phyloP scores from a whole-genome alignment of 2,888 invertebrate genomes.

The Phasia obesa region DNA sequence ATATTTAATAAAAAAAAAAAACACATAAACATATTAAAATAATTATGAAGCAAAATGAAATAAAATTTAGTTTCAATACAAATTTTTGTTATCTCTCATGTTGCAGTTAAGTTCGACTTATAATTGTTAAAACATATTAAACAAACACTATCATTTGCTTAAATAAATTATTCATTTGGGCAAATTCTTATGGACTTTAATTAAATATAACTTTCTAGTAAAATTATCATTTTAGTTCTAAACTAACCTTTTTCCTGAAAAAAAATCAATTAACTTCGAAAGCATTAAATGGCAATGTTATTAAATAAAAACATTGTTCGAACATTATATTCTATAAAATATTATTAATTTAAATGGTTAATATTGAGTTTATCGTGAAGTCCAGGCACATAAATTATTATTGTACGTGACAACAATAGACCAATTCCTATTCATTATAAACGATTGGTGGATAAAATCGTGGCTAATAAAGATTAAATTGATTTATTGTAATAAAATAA shows the following conservation, averaged over 20 bases:
- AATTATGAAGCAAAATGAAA: not conserved
- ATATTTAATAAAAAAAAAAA: slow-evolving; percentile 7
- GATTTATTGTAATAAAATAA: slow-evolving; percentile 21
- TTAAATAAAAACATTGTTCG: not conserved
- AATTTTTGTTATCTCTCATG: slow-evolving; percentile 37
- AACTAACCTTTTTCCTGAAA: no score
- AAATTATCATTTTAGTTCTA: slow-evolving; percentile 10
- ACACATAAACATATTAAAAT: no score
- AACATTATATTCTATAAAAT: not conserved
- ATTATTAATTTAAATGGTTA: no score
- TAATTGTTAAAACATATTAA: slow-evolving; percentile 15
- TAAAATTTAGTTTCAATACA: slow-evolving; percentile 24
- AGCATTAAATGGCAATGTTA: slow-evolving; percentile 17
- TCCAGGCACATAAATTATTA: not conserved
- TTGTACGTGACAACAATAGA: not conserved
- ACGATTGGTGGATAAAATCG: slow-evolving; percentile 7
- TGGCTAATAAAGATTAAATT: slow-evolving; percentile 10
- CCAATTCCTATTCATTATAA: not conserved
- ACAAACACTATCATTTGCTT: slow-evolving; percentile 19
- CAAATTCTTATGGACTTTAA: slow-evolving; percentile 6
- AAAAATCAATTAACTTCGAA: no score
- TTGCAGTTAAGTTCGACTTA: slow-evolving; percentile 36
- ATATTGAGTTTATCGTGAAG: slow-evolving; percentile 4
- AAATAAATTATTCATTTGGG: not conserved
- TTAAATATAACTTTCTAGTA: not conserved